Conservation (phyloP, 2,888 invertebrate species). For the Cephus runcator region DNA sequence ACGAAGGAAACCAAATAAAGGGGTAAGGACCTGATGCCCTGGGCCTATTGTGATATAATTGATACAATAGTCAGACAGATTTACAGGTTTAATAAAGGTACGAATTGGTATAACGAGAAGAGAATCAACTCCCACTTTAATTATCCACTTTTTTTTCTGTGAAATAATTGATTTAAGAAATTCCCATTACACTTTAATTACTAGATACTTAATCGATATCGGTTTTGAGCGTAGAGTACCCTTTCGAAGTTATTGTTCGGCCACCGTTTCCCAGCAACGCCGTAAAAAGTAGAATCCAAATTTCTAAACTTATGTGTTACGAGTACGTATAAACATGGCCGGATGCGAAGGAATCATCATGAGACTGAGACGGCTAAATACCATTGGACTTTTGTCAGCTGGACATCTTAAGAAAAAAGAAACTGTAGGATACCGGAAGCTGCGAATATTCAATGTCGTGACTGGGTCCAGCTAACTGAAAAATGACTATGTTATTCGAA, state of each 20-base stretch:
- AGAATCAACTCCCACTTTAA: slow-evolving; percentile 8
- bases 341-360: slow-evolving; percentile 48
- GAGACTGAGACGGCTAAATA: slow-evolving; percentile 30
- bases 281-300: not conserved
- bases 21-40: slow-evolving; percentile 36
- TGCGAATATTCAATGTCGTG: not conserved
- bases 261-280: not conserved
- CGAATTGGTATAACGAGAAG: not conserved
- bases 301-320: slow-evolving; percentile 26
- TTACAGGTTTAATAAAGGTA: not conserved
- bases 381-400: slow-evolving; percentile 19
- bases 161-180: slow-evolving; percentile 52
- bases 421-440: not conserved
- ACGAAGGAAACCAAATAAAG: slow-evolving; percentile 38
- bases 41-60: not conserved
- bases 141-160: slow-evolving; percentile 44
- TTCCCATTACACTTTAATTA: slow-evolving; percentile 42
- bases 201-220: slow-evolving; percentile 8
- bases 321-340: slow-evolving; percentile 48
- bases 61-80: not conserved
- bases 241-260: slow-evolving; percentile 20
- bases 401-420: slow-evolving; percentile 23
- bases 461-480: not conserved
- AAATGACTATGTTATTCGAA: not conserved
- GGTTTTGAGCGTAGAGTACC: slow-evolving; percentile 49